Percentiles rank a stretch among this genome's conserved stretches.
These are phyloP conservation scores for Halotydeus destructor DNA, from an alignment of 1,140 invertebrate species.

Conservation along the genomic window DNA sequence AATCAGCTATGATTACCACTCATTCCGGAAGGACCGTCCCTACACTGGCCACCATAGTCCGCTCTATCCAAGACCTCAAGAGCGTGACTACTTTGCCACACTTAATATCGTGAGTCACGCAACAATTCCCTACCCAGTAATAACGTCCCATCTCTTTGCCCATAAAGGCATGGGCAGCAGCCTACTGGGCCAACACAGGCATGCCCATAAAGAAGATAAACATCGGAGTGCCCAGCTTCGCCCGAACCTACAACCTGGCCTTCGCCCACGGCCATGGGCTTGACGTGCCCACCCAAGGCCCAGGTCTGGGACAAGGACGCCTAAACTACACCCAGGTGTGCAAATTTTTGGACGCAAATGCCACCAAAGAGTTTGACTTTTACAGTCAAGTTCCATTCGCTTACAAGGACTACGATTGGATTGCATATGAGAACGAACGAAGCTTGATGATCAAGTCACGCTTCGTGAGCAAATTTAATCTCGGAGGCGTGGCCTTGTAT, in stretches of 20 bases:
- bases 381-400: conserved; percentile 55
- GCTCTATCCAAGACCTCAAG: conserved; percentile 32
- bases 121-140: background rate
- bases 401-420: conserved; percentile 51
- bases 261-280: conserved; percentile 41
- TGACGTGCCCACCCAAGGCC: conserved; percentile 43
- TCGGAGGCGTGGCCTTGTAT: conserved; percentile 20
- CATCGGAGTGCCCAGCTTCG: conserved; percentile 72
- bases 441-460: conserved; percentile 49
- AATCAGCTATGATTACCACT: conserved; percentile 17
- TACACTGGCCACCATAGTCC: conserved; percentile 64
- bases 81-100: conserved; percentile 40
- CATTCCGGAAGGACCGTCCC: conserved; percentile 9
- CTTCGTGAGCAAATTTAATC: conserved; percentile 15
- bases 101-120: conserved; percentile 42
- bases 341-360: conserved; percentile 14
- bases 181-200: conserved; percentile 55
- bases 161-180: conserved; percentile 43
- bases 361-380: conserved; percentile 33
- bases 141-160: background rate
- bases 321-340: conserved; percentile 16
- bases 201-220: conserved; percentile 61
- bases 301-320: conserved; percentile 34
- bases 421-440: conserved; percentile 56
- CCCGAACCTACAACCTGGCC: conserved; percentile 50